Base-by-base conservation (phyloP, 2,888 invertebrate genomes). In the Brassicogethes aeneus region DNA sequence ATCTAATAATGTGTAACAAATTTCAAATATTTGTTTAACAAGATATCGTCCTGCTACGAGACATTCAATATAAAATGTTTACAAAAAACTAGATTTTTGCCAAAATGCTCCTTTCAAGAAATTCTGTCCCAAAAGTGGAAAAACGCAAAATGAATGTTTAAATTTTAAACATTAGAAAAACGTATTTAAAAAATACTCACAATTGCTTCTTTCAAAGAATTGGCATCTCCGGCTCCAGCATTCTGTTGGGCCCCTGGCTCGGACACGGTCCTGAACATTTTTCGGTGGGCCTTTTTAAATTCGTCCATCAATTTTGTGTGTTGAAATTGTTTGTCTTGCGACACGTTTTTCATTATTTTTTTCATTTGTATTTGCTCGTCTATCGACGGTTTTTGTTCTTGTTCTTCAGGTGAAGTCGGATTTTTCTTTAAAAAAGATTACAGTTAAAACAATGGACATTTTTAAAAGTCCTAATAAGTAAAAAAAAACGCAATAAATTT, bases 291-390 rank as follows among this genome's bases (percentile, higher is more conserved):
- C 59, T 82, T 82, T 64, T 86, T 88, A 64, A 91, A 91, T 69
- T 91, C 91, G 65, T 90, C 84, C 85, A 91, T 91, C 47, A 91
- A 68, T 53, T 82, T 82, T 52, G 78, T 77, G 58, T 86, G 86
- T 51, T 81, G 79, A 54, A 77, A 76, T 52, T 78, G 76, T 60
- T 79, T 76, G 46, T 82, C 80, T 38, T 74, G 72, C 48, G 76
- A 77, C 15, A 66, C 72, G 48, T 55, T 68, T 56, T 68, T 75
- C 64, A 66, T 51, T 43, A 64, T 57, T 41, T 66, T 66, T 47
- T 66, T 69, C 51, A 60, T 64, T 49, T 67, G 66, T 15, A 67
- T 41, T 50, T 67, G 65, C 44, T 69, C 68, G 39, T 65, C 66
- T 39, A 66, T 66, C 12, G 64, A 57, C 3, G 61, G 60, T 42